Evolutionary conservation across 2,888 invertebrate genomes (phyloP), one percentile per base, ranked within the genome.

Genomic region (Lacanobia wlatinum): DNA sequence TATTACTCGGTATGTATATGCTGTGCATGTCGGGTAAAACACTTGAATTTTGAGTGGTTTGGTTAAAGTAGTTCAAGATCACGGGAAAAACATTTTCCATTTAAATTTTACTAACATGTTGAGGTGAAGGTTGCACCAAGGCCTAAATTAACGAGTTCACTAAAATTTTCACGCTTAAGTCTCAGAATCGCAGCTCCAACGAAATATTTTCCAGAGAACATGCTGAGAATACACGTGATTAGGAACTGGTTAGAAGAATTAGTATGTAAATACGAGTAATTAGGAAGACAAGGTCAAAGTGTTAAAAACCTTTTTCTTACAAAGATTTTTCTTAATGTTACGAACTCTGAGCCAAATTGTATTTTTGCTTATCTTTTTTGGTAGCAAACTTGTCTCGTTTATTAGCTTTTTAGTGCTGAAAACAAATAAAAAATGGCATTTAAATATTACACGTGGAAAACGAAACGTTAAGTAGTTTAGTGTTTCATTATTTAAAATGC

Each of bases 21-120:
- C 16, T 50, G 12, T 16, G 6, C 23, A 58, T 66, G 40, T 52
- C 58, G 28, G 53, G 43, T 52, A 76, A 43, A 65, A 43, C 21
- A n/a, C 28, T 60, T 23, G 28, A 56, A 67, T 58, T 56, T 48
- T 4, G 8, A 67, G 28, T 59, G 10, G 48, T 48, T 59, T 59
- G 5, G 28, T 38, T 65, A 62, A 58, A 59, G 28, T 82, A 66
- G 73, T 46, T 80, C 73, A 82, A 76, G 83, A 82, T 73, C 61
- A 82, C 43, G 21, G 67, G 0, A 52, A 64, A 56, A 10, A 1
- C 3, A 69, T 61, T 73, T 79, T 67, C 43, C 48, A n/a, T 66
- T 48, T 61, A 28, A 43, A 67, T 61, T 62, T 66, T 64, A 60
- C 16, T 52, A 34, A n/a, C 18, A 34, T 3, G 14, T 66, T 68